Conservation (phyloP, 2,113 vertebrate species). For the Merops nubicus region DNA sequence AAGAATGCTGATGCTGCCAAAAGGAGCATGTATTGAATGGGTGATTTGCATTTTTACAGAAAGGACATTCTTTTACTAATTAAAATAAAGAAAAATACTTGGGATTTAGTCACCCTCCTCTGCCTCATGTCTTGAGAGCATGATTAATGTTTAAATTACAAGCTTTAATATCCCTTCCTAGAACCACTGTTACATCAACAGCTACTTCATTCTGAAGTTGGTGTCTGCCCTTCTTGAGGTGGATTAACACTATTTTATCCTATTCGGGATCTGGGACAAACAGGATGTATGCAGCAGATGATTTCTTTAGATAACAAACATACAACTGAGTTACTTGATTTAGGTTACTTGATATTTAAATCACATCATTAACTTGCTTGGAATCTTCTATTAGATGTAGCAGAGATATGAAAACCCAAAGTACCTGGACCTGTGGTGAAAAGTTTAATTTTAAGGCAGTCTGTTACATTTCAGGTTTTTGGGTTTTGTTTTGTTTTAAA, state of each 20-base stretch:
- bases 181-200: not conserved
- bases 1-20: conserved; percentile 32
- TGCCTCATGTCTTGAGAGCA: not conserved
- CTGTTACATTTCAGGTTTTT: not conserved
- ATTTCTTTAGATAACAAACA: not conserved
- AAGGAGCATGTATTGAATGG: not conserved
- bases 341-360: not conserved
- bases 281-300: not conserved
- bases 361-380: not conserved
- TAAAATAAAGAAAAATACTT: conserved; percentile 34
- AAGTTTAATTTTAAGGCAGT: conserved; percentile 10
- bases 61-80: not conserved
- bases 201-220: not conserved
- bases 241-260: not conserved
- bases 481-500: not conserved
- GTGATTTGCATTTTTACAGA: conserved; percentile 7
- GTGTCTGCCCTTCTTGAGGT: not conserved
- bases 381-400: not conserved
- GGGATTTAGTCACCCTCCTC: conserved; percentile 2
- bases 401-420: not conserved
- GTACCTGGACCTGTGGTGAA: not conserved
- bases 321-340: not conserved
- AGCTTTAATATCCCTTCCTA: not conserved
- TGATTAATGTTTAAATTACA: conserved; percentile 40
- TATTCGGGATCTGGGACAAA: not conserved